Evolutionary conservation across 2,888 invertebrate genomes (phyloP).

Genomic region (Trisateles emortualis): DNA sequence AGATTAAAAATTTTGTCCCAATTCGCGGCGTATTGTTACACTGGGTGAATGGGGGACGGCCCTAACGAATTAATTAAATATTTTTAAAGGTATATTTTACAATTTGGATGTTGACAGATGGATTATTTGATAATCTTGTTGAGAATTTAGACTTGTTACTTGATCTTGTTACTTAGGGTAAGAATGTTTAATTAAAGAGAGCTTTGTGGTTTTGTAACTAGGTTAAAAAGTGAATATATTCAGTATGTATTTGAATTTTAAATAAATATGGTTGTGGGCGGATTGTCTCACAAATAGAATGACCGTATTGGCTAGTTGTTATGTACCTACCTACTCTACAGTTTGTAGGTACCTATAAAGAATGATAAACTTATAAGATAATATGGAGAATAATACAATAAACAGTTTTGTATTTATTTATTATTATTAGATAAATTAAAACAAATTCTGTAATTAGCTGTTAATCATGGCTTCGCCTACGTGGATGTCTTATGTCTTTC

Average conservation of each 20-base stretch:
- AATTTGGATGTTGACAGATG: conserved; percentile 75
- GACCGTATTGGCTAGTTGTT: neutral
- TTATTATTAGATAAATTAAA: too few species aligned
- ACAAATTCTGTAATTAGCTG: too few species aligned
- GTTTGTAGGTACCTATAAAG: too few species aligned
- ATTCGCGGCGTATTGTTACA: conserved; percentile 79
- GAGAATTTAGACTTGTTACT: conserved; percentile 23
- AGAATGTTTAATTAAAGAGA: conserved; percentile 22
- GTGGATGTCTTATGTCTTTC: too few species aligned
- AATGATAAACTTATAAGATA: too few species aligned
- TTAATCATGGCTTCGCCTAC: too few species aligned
- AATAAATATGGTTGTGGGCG: neutral
- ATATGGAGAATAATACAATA: too few species aligned
- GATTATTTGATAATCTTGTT: conserved; percentile 54
- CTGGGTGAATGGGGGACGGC: conserved; percentile 65
- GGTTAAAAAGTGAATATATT: neutral
- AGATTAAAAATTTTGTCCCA: conserved; percentile 84
- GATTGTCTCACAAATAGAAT: neutral
- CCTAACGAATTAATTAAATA: conserved; percentile 73
- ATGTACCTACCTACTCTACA: too few species aligned
- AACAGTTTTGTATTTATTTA: too few species aligned
- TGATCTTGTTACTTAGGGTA: conserved; percentile 39
- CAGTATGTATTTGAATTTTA: neutral
- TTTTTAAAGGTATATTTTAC: conserved; percentile 82
- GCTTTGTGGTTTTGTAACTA: neutral